A percentile compares a stretch with the other conserved stretches of the same genome.
Evolutionary conservation across 2,113 vertebrate species (phyloP).

Genomic region (Chinchilla lanigera): DNA sequence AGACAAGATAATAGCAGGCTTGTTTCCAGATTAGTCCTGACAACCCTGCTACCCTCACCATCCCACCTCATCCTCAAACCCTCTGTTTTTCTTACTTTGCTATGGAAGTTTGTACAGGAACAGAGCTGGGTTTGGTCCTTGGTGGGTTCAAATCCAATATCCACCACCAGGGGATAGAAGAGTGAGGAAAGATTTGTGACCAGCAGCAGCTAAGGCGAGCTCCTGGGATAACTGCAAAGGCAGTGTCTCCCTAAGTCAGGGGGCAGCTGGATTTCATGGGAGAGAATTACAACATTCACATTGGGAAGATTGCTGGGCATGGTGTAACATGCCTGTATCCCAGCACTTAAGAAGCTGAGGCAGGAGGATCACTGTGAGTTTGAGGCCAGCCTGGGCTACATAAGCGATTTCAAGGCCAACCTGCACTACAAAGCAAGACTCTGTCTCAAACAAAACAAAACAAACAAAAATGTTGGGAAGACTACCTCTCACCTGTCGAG

Average conservation of each 20-base stretch:
- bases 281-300: background rate
- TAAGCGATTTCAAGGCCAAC: too few species aligned
- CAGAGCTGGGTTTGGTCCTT: background rate
- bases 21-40: background rate
- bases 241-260: background rate
- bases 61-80: background rate
- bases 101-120: background rate
- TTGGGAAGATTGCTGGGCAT: background rate
- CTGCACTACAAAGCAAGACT: too few species aligned
- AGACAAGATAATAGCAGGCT: background rate
- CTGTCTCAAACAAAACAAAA: too few species aligned
- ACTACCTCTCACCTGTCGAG: background rate
- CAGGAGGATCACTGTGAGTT: too few species aligned
- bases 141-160: background rate
- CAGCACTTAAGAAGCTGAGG: too few species aligned
- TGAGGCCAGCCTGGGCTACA: too few species aligned
- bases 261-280: background rate
- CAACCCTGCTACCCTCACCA: background rate
- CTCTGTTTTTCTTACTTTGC: background rate
- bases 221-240: background rate
- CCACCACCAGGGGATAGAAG: background rate
- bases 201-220: background rate
- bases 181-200: background rate
- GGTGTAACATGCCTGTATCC: too few species aligned
- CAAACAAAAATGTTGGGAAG: background rate